phyloP scores from a whole-genome alignment of 2,113 vertebrate species.

The Brachionichthys hirsutus region DNA sequence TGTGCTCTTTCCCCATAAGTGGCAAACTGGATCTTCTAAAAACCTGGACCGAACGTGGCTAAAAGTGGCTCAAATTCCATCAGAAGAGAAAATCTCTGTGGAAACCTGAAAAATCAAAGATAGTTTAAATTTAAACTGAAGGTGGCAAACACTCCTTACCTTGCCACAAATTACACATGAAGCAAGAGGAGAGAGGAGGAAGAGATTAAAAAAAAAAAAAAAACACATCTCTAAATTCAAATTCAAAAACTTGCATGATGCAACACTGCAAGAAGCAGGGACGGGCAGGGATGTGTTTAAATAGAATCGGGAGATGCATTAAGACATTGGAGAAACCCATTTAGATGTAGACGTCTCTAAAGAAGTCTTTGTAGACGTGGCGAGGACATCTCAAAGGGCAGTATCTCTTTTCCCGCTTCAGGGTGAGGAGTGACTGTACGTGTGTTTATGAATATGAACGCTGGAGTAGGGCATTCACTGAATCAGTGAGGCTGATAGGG shows the following conservation, averaged over 20 bases:
- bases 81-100: constrained; percentile 2
- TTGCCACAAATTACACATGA: constrained; percentile 80
- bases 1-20: constrained; percentile 1
- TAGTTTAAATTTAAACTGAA: constrained; percentile 25
- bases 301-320: no score
- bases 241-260: constrained; percentile 46
- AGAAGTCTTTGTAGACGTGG: not conserved
- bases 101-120: constrained; percentile 54
- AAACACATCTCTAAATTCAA: constrained; percentile 19
- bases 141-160: constrained; percentile 75
- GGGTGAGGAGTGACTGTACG: not conserved
- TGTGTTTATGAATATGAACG: constrained; percentile 15
- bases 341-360: not conserved
- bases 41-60: not conserved
- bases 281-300: constrained; percentile 26
- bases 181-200: constrained; percentile 72
- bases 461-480: constrained; percentile 32
- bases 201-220: constrained; percentile 73
- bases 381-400: not conserved
- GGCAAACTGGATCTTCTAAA: not conserved
- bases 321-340: not conserved
- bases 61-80: constrained; percentile 18
- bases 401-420: not conserved
- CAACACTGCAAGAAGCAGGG: constrained; percentile 53
- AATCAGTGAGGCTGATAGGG: constrained; percentile 52